Evolutionary conservation across 2,888 invertebrate species (phyloP), one percentile per base, ranked within the genome.

Genomic region (Xylota segnis): DNA sequence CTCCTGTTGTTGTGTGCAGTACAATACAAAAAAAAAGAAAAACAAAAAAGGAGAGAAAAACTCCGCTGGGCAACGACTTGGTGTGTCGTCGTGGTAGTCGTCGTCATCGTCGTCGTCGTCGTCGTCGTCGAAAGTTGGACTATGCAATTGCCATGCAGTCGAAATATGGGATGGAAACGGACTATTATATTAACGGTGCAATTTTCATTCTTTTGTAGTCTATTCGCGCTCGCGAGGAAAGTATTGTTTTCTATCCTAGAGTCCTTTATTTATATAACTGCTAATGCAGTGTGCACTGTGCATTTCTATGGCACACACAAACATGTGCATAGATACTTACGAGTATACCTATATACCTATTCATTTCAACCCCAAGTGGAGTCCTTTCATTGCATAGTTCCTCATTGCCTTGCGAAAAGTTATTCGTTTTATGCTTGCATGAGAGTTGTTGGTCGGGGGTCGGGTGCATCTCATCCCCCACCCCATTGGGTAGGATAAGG

Each of bases 221-320:
- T 72, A 68, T 77, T 82, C 58, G 76, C 68, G 70, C 18, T 58
- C 27, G 45, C 70, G 52, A 54, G 43, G 10, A 32, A 45, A 63
- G 54, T 37, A 65, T 78, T 68, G 71, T 61, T 40, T 77, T 65
- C 56, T 52, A 54, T 52, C 68, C 14, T 43, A 52, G 29, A 52
- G 76, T 76, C 58, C 59, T 79, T 77, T 83, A 76, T 83, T 83
- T 83, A 52, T 83, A 68, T 74, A 75, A 75, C 74, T 71, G 54
- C 81, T 86, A 81, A 86, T 86, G 76, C 68, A 84, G 79, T 76
- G 78, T 74, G 54, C 56, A 70, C 45, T 56, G 66, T 66, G 18
- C 16, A 71, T 43, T 70, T 83, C 58, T 52, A 82, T 82, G 68
- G 16, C 61, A 54, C 54, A 45, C 12, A 40, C 68, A 75, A 56